Evolutionary conservation across 2,113 vertebrate genomes (phyloP).

Genomic region (Rousettus leschenaultii): DNA sequence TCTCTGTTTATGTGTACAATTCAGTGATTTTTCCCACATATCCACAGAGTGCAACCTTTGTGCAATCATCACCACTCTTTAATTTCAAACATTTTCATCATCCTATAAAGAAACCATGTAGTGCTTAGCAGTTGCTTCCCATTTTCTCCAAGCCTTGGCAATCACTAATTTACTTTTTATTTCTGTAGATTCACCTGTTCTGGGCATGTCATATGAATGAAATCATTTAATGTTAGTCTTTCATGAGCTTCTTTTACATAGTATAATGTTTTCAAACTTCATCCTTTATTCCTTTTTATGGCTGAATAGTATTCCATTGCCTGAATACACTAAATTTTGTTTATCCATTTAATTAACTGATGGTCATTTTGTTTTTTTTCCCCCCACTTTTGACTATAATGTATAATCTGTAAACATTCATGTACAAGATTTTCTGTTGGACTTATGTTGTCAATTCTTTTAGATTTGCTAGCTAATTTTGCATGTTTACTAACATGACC

Average conservation of each 20-base stretch:
- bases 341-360: not conserved
- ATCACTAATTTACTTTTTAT: not conserved
- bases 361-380: not conserved
- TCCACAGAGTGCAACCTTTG: not conserved
- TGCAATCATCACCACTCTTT: not conserved
- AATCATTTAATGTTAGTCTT: not conserved
- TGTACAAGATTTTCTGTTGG: not conserved
- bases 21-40: not conserved
- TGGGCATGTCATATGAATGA: not conserved
- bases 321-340: not conserved
- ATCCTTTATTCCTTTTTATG: not conserved
- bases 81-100: not conserved
- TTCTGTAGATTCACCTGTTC: not conserved
- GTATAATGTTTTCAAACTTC: not conserved
- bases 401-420: not conserved
- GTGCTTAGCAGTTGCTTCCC: not conserved
- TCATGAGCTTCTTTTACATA: not conserved
- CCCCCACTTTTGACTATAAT: not conserved
- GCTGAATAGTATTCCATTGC: not conserved
- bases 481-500: not conserved
- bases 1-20: not conserved
- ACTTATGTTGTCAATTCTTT: not conserved
- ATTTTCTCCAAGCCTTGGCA: not conserved
- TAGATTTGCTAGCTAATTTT: not conserved
- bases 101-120: not conserved